These are phyloP conservation scores for Oryzias sinensis DNA, from an alignment of 2,797 vertebrate genomes.

Conservation along the genomic window DNA sequence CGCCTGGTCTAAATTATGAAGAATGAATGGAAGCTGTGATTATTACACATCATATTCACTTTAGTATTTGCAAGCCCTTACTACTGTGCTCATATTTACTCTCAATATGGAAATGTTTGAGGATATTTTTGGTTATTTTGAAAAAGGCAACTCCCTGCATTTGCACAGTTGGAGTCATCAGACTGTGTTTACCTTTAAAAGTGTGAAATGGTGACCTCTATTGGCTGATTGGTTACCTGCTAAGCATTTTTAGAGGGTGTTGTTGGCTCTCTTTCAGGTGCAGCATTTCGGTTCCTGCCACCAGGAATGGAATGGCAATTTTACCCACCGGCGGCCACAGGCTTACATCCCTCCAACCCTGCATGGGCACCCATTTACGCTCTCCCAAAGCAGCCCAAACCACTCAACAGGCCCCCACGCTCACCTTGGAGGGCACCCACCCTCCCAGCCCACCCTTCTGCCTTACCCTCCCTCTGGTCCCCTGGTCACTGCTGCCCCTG, in stretches of 20 bases:
- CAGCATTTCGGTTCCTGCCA: conserved; percentile 89
- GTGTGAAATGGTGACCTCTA: conserved; percentile 37
- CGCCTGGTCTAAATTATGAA: too few species aligned
- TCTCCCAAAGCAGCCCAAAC: conserved; percentile 91
- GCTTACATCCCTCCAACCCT: conserved; percentile 88
- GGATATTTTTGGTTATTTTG: too few species aligned
- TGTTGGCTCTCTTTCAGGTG: conserved; percentile 75
- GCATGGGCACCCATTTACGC: conserved; percentile 86
- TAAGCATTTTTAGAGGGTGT: background rate
- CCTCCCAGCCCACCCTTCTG: conserved; percentile 86
- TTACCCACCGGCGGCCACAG: conserved; percentile 87
- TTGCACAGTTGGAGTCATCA: background rate
- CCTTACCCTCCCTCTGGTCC: conserved; percentile 86
- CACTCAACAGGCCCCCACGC: conserved; percentile 81
- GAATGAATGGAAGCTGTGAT: too few species aligned
- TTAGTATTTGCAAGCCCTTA: too few species aligned
- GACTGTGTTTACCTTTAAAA: background rate
- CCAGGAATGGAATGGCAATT: conserved; percentile 97
- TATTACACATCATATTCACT: too few species aligned
- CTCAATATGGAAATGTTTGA: too few species aligned
- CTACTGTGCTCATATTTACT: too few species aligned
- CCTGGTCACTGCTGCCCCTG: conserved; percentile 85
- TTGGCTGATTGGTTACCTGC: conserved; percentile 16
- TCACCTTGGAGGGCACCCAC: conserved; percentile 85
- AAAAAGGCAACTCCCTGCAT: too few species aligned